These are phyloP conservation scores for Oscheius sp. DNA, from an alignment of 2,888 invertebrate species.

Conservation along the genomic window DNA sequence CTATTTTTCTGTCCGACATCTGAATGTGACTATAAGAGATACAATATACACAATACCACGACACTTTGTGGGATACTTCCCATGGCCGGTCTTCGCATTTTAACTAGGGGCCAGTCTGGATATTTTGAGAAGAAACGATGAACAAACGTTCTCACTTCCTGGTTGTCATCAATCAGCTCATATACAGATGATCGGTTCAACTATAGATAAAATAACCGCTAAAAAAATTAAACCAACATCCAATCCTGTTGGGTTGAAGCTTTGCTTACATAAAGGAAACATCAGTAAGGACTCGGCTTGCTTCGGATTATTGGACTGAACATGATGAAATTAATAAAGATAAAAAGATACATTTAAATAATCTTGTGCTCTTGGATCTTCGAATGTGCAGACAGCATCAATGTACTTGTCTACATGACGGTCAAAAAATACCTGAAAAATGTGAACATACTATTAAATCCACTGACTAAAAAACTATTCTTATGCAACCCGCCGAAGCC, in stretches of 20 bases:
- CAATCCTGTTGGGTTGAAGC: background rate
- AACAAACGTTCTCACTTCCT: conserved; percentile 31
- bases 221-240: background rate
- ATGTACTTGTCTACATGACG: conserved; percentile 38
- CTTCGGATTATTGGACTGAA: background rate
- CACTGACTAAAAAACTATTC: conserved; percentile 2
- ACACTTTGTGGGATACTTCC: conserved; percentile 33
- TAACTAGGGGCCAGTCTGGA: conserved; percentile 53
- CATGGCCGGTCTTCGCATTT: conserved; percentile 33
- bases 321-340: background rate
- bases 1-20: conserved; percentile 2
- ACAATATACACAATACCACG: background rate
- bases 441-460: too few relatives aligned
- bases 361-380: background rate
- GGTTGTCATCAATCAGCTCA: background rate
- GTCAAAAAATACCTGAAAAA: conserved; percentile 42
- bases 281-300: background rate
- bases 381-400: conserved; percentile 4
- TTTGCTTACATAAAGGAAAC: conserved; percentile 6
- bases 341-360: background rate
- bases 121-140: conserved; percentile 35
- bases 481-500: background rate
- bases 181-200: background rate
- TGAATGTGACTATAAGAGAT: conserved; percentile 12
- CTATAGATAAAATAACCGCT: background rate